Evolutionary conservation across 2,888 invertebrate genomes (phyloP).

Genomic region (Loripinus fragilis): DNA sequence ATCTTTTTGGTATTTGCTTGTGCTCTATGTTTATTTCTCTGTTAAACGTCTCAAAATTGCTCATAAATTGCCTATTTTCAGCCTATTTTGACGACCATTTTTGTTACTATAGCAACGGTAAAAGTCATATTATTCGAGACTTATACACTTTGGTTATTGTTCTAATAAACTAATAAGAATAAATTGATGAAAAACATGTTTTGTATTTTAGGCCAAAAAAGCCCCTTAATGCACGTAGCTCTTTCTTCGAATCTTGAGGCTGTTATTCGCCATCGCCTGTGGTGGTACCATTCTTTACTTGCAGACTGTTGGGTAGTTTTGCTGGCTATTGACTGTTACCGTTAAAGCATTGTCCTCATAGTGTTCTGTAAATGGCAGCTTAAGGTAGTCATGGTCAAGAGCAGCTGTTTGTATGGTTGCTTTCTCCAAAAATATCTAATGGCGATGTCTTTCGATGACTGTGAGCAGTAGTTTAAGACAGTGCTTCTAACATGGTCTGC

Average conservation of each 20-base stretch:
- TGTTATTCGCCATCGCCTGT: slow-evolving; percentile 52
- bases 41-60: too few relatives aligned
- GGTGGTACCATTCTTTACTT: neutral
- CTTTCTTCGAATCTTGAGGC: slow-evolving; percentile 58
- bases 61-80: too few relatives aligned
- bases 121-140: too few relatives aligned
- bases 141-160: too few relatives aligned
- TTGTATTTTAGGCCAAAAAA: too few relatives aligned
- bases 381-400: slow-evolving; percentile 32
- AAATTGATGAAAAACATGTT: too few relatives aligned
- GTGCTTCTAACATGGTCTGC: neutral
- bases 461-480: neutral
- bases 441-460: neutral
- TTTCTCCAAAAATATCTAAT: neutral
- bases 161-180: too few relatives aligned
- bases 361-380: slow-evolving; percentile 27
- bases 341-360: slow-evolving; percentile 32
- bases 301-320: slow-evolving; percentile 34
- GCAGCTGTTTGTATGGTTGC: neutral
- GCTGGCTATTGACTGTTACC: slow-evolving; percentile 27
- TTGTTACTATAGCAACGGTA: too few relatives aligned
- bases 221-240: too few relatives aligned
- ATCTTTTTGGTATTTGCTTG: too few relatives aligned
- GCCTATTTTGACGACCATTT: too few relatives aligned
- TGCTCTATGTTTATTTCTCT: too few relatives aligned